Evolutionary conservation across 1,140 invertebrate genomes (phyloP).

Genomic region (Oncopeltus fasciatus): DNA sequence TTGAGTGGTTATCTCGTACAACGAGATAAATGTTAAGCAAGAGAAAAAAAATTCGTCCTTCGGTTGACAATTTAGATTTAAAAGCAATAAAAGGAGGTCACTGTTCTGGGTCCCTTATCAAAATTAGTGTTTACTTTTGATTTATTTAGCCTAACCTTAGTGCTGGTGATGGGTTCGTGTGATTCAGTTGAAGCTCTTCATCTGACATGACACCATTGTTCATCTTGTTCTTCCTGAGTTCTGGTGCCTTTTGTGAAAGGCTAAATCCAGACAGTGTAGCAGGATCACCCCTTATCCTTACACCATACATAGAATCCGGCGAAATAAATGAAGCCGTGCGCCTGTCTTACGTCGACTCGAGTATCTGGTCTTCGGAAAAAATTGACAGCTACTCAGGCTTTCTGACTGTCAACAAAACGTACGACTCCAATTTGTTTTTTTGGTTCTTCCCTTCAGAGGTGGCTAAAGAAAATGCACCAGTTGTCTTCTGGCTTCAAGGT

Average conservation of each 20-base stretch:
- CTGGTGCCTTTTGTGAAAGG: not conserved
- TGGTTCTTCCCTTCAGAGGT: conserved; percentile 56
- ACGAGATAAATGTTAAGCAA: too few species aligned
- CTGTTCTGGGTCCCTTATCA: too few species aligned
- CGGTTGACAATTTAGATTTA: too few species aligned
- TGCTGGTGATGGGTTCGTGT: too few species aligned
- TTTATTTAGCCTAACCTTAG: too few species aligned
- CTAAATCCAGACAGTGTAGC: not conserved
- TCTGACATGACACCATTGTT: too few species aligned
- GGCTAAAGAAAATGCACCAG: conserved; percentile 25
- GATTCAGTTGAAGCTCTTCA: too few species aligned
- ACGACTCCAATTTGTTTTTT: conserved; percentile 57
- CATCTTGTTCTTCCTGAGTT: too few species aligned
- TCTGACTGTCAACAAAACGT: conserved; percentile 49
- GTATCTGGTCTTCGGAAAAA: not conserved
- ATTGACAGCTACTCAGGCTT: conserved; percentile 47
- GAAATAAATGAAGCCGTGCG: conserved; percentile 13
- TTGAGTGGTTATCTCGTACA: too few species aligned
- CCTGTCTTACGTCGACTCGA: conserved; percentile 8
- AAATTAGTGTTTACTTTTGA: too few species aligned
- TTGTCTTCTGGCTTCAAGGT: conserved; percentile 75
- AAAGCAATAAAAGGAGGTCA: too few species aligned
- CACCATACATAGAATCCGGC: conserved; percentile 18
- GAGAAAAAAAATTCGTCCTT: too few species aligned
- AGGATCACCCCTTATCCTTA: conserved; percentile 19